A percentile compares a stretch with the other conserved stretches of the same genome.
These are phyloP conservation scores for Paratrypauchen microcephalus DNA, from an alignment of 2,797 vertebrate genomes.

Conservation along the genomic window DNA sequence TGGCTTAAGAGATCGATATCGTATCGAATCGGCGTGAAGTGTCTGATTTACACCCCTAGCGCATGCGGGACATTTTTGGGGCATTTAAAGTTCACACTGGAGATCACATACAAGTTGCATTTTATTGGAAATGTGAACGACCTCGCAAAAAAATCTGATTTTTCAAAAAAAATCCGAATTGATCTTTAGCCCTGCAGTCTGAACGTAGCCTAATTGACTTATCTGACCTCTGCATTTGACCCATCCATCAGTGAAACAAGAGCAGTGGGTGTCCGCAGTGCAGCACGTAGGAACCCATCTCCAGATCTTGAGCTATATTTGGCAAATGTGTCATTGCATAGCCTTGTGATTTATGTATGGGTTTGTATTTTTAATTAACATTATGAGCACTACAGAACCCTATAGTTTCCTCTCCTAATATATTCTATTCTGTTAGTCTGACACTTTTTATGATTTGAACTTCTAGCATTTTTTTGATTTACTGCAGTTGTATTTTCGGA, in stretches of 20 bases:
- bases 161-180: too few relatives aligned
- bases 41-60: too few relatives aligned
- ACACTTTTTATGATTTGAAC: constrained; percentile 33
- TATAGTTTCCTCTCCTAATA: constrained; percentile 20
- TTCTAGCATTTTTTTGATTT: constrained; percentile 18
- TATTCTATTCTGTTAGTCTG: constrained; percentile 15
- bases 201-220: too few relatives aligned
- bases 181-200: too few relatives aligned
- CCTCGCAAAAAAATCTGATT: too few relatives aligned
- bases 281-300: neutral
- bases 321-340: neutral
- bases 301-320: constrained; percentile 4
- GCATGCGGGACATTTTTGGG: too few relatives aligned
- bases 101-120: too few relatives aligned
- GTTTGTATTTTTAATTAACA: constrained; percentile 13
- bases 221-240: neutral
- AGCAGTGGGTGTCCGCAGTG: neutral
- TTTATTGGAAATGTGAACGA: too few relatives aligned
- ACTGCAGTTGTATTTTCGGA: constrained; percentile 16
- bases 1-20: too few relatives aligned
- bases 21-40: too few relatives aligned
- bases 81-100: too few relatives aligned
- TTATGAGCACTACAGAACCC: neutral
- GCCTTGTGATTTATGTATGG: neutral
- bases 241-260: neutral